Evolutionary conservation across 1,140 invertebrate species (phyloP), one percentile per base, ranked within the genome.

Genomic region (Drosophila sp.): DNA sequence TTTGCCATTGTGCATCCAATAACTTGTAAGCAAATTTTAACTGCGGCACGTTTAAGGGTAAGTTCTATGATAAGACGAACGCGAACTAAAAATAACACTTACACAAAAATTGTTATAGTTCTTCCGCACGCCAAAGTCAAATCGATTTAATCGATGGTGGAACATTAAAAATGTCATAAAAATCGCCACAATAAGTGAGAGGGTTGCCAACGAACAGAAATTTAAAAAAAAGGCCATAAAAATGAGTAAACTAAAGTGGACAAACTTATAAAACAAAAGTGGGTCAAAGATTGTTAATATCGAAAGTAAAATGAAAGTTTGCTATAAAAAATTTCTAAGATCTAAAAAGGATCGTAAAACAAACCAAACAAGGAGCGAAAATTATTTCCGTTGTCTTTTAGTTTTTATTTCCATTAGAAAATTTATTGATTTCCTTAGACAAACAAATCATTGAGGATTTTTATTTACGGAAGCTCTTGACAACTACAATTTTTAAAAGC

Each of bases 1-100:
- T 94, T 97, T 70, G 96, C 96, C 60, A 97, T 97, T 54, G 95
- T 96, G 70, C 95, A 97, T 91, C 96, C 96, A 5, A 96, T 97
- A 66, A 95, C 95, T 2, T 96, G 96, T 85, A 96, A 96, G 76
- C 95, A 96, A 77, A 96, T 96, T 72, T 92, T 96, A 33, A 96
- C 96, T 1, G 94, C 95, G 1, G 93, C 93, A 7, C 93, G 95
- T 77, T 92, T 96, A 11, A 93, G 94, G 92, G 94, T 96, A 93
- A 95, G 94, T 92, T 17, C 17, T 0, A 17, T 65, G 17, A 38
- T 40, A 50, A 50, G 44, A 50, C 35, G 1, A 60, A 40, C 41
- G 7, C 6, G 17, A 58, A 27, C 56, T 58, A 58, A 58, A 58
- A 25, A 57, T 57, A 57, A 32, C n/a, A 11, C n/a, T n/a, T n/a